Evolutionary conservation across 2,888 invertebrate species (phyloP), one percentile per base, ranked within the genome.

Genomic region (Crossocerus cetratus): DNA sequence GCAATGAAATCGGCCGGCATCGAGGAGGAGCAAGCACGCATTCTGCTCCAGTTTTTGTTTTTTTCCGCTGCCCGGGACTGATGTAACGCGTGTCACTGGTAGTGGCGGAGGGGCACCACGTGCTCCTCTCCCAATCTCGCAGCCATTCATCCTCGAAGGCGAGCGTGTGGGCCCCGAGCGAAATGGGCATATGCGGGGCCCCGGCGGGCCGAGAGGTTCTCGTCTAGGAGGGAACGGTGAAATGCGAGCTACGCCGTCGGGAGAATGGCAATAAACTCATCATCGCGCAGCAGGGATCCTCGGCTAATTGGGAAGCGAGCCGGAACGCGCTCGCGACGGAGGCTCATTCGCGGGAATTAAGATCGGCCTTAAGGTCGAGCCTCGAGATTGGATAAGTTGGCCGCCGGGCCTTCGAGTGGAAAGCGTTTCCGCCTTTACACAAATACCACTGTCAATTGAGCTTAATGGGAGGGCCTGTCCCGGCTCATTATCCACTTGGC

Each of bases 391-490:
- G 62, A 20, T 67, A 58, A 75, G 60, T 45, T 42, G 43, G 55
- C 20, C 32, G 16, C 20, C 44, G 65, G 55, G 60, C 64, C 65
- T 57, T 63, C 60, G 58, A 61, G 70, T 55, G 64, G 64, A 77
- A 74, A 76, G 18, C 63, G 68, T 77, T 75, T 80, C 72, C 77
- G 70, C 61, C 42, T 55, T 58, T 44, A 58, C 62, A 57, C 55
- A 60, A 63, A 32, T 55, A 62, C 69, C 67, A 69, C 16, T 65
- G 80, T 63, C 77, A 80, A 80, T 80, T 74, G 68, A 16, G 2
- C 58, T 20, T 67, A 72, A 77, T 72, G 58, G 54, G 72, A 32
- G 70, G 49, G 32, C 67, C 77, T 74, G 75, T 72, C 63, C 66
- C 69, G 53, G 64, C 53, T 60, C 71, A 67, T 80, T 70, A 67